phyloP scores from a whole-genome alignment of 2,113 vertebrate species.

The Scalopus aquaticus region DNA sequence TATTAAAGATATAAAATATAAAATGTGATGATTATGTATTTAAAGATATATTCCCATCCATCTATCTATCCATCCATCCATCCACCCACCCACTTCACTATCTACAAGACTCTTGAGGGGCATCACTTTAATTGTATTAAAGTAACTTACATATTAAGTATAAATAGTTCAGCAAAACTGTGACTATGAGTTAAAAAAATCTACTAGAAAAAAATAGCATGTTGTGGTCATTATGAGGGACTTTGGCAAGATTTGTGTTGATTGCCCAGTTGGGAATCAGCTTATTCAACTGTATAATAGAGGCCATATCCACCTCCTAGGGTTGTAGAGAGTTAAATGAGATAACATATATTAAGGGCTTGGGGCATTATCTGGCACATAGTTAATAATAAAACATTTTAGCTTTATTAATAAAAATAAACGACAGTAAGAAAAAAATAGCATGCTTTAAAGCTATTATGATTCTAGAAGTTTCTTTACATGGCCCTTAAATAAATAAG shows the following conservation, averaged over 20 bases:
- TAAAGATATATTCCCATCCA: neutral
- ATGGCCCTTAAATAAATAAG: neutral
- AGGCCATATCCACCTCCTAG: neutral
- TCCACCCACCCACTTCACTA: too few relatives aligned
- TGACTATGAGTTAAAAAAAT: neutral
- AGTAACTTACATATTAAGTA: neutral
- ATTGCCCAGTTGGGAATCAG: neutral
- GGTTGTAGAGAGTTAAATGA: neutral
- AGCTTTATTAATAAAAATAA: conserved; percentile 36
- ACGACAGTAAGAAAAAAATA: neutral
- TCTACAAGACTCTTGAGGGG: too few relatives aligned
- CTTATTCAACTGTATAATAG: conserved; percentile 7
- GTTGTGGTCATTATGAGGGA: neutral
- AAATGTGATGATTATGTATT: neutral
- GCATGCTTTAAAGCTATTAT: neutral
- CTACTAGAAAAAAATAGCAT: neutral
- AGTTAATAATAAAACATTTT: neutral
- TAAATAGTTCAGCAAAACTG: conserved; percentile 33
- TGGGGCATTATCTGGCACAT: neutral
- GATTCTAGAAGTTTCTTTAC: conserved; percentile 43
- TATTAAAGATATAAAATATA: neutral
- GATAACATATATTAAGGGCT: neutral
- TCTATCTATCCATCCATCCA: neutral
- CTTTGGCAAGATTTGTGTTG: neutral
- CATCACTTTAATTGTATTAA: neutral